phyloP scores from a whole-genome alignment of 2,797 vertebrate genomes.

The Odontamblyopus lacepedii region DNA sequence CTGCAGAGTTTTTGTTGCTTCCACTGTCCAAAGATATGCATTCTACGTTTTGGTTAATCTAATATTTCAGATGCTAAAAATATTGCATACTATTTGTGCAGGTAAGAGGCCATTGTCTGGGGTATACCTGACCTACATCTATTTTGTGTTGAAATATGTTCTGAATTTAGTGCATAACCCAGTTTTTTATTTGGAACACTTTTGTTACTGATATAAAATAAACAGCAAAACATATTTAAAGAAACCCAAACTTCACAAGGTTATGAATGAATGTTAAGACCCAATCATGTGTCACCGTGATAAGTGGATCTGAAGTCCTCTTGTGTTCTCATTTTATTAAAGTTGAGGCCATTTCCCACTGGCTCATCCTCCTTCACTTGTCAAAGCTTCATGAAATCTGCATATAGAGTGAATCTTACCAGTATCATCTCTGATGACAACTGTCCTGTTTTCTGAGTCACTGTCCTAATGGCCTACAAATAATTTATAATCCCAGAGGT shows the following conservation, averaged over 20 bases:
- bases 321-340: constrained; percentile 63
- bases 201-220: not conserved
- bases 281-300: constrained; percentile 45
- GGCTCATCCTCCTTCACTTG: constrained; percentile 40
- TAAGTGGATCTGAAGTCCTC: constrained; percentile 51
- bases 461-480: constrained; percentile 57
- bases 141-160: not conserved
- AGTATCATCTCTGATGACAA: constrained; percentile 46
- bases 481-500: constrained; percentile 54
- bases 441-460: constrained; percentile 29
- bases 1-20: too few species aligned
- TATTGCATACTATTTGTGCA: too few species aligned
- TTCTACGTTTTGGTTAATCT: too few species aligned
- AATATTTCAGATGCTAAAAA: too few species aligned
- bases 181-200: not conserved
- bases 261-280: not conserved
- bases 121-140: not conserved
- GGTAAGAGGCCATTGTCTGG: not conserved
- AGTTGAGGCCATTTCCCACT: constrained; percentile 49
- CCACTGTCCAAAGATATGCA: too few species aligned
- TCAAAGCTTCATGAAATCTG: constrained; percentile 69
- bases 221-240: not conserved
- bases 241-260: not conserved
- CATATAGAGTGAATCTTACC: constrained; percentile 64
- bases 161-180: not conserved